Evolutionary conservation across 2,888 invertebrate genomes (phyloP), one percentile per base, ranked within the genome.

Genomic region (Phalera bucephala): DNA sequence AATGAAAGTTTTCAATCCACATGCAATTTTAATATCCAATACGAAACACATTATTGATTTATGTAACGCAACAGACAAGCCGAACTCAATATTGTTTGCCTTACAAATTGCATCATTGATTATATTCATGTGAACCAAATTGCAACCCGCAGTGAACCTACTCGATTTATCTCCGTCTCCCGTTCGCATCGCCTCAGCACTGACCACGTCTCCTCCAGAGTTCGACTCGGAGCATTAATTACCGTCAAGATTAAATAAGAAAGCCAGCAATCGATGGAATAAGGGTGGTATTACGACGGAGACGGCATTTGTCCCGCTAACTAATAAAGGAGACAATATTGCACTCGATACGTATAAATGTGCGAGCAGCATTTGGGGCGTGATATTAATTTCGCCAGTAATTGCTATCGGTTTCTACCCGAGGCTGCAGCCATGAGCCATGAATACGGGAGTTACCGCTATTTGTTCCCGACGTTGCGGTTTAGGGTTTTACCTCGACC

Each of bases 321-420:
- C 86, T 88, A 89, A 89, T 89, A 89, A 87, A 85, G 85, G 85
- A 88, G 88, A 88, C 89, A 88, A 86, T 89, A 89, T 89, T 89
- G 89, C 89, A 89, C 77, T 88, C 87, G 80, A 89, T 86, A 86
- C 80, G 82, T 87, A 88, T 87, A 88, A 88, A 89, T 85, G 83
- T 79, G 84, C 76, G 81, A 80, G 86, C 67, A 84, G 83, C 86
- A 88, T 88, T 89, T 86, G 85, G 87, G 81, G 84, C 84, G 83
- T 76, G 83, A 87, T 89, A 89, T 89, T 89, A 89, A 89, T 89
- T 88, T 88, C 72, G 80, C 72, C 82, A 79, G 88, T 89, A 89
- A 89, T 89, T 89, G 88, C 88, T 85, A 88, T 88, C 87, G 88
- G 87, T 78, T 83, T 73, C 83, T 73, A 82, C 75, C 77, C 75